phyloP scores from a whole-genome alignment of 2,888 invertebrate species.

The Phengaris alcon region DNA sequence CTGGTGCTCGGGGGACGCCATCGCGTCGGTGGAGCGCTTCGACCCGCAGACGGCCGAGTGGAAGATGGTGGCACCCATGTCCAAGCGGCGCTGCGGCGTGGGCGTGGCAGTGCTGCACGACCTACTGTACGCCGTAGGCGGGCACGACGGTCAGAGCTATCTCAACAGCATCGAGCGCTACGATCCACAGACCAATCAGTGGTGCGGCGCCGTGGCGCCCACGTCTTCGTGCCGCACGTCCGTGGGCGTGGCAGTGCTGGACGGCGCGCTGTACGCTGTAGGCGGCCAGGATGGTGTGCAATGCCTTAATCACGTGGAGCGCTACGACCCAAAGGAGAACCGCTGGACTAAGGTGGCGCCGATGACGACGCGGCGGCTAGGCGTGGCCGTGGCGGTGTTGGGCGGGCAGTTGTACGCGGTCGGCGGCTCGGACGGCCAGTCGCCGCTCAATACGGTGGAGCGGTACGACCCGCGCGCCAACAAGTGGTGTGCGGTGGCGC shows the following conservation, averaged over 20 bases:
- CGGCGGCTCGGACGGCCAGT: conserved; percentile 98
- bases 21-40: conserved; percentile 98
- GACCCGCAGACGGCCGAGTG: conserved; percentile 97
- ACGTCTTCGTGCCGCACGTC: conserved; percentile 99
- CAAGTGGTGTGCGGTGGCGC: conserved; percentile 95
- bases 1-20: conserved; percentile 99
- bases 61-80: conserved; percentile 99
- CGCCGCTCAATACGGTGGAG: conserved; percentile 91
- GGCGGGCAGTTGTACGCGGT: conserved; percentile 97
- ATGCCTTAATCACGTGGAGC: conserved; percentile 97
- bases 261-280: conserved; percentile 95
- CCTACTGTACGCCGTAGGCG: conserved; percentile 97
- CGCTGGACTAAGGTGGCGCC: conserved; percentile 97
- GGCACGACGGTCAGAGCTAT: conserved; percentile 97
- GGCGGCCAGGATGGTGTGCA: conserved; percentile 98
- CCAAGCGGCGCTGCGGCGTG: conserved; percentile 97
- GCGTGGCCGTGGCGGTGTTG: conserved; percentile 92
- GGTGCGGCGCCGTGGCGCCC: conserved; percentile 99
- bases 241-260: conserved; percentile 97
- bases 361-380: conserved; percentile 95
- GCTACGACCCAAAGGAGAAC: conserved; percentile 98
- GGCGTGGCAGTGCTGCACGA: conserved; percentile 99
- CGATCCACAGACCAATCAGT: conserved; percentile 79
- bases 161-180: conserved; percentile 85
- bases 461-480: conserved; percentile 88